A percentile compares a stretch with the other conserved stretches of the same genome.
Conservation (phyloP, 2,113 vertebrate species). For the Chroicocephalus ridibundus region DNA sequence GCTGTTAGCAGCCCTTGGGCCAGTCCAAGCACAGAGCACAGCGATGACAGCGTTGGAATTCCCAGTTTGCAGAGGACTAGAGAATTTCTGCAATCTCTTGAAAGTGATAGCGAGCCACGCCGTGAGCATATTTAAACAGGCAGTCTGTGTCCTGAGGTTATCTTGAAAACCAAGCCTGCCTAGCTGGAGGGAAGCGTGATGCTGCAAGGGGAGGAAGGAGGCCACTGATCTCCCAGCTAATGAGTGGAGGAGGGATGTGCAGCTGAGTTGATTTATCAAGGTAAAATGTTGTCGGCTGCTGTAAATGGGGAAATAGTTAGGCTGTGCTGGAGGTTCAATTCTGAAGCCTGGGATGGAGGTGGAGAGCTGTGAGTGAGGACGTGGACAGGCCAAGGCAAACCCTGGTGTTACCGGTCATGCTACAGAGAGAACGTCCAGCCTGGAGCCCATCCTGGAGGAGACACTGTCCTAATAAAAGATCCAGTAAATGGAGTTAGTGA, state of each 20-base stretch:
- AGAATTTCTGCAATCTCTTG: neutral
- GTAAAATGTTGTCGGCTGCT: neutral
- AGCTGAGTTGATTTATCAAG: neutral
- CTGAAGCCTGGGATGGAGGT: neutral
- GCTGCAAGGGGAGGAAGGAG: neutral
- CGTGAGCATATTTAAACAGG: neutral
- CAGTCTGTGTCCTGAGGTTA: neutral
- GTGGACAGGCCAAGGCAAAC: neutral
- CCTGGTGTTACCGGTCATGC: neutral
- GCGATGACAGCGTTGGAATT: neutral
- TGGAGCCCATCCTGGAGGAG: neutral
- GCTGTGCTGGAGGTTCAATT: neutral
- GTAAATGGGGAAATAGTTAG: neutral
- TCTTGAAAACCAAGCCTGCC: neutral
- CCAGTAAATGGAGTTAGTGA: neutral
- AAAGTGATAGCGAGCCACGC: neutral
- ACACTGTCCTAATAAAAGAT: neutral
- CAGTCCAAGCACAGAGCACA: accelerated
- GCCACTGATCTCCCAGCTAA: neutral
- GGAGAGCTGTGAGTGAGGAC: neutral
- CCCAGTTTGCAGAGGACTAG: neutral
- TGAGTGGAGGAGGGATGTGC: neutral
- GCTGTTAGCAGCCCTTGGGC: neutral
- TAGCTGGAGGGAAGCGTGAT: neutral
- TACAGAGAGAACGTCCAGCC: neutral